Evolutionary conservation across 2,113 vertebrate genomes (phyloP), one percentile per base, ranked within the genome.

Genomic region (Cinclus cinclus): DNA sequence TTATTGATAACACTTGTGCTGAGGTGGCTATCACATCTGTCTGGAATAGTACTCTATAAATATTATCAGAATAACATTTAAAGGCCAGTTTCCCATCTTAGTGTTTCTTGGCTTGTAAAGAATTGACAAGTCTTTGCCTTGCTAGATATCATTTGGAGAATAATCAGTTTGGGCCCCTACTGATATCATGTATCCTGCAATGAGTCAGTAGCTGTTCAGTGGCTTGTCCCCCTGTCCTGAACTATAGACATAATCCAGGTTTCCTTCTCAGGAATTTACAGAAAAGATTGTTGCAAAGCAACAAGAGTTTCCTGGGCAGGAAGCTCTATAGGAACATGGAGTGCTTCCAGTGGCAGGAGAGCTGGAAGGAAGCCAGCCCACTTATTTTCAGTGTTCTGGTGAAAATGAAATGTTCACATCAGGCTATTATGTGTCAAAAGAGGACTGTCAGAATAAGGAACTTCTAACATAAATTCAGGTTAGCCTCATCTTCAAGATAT

Each of bases 41-140:
- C 74, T 2, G 2, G 37, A 84, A 69, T 33, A 64, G 78, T 19
- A 73, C 23, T 64, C 37, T 69, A 62, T 35, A 65, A 60, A 50
- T 69, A 63, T 42, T 56, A 74, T 69, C 87, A 79, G 46, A 83
- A 50, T 39, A 65, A 67, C 47, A 84, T 73, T 75, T 49, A 60
- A 91, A 87, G 49, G 80, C 64, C 82, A 70, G 23, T 79, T 95
- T 76, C 49, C 60, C 56, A 28, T 78, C 24, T 31, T 49, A 20
- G 53, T 76, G 49, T 42, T 87, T 92, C 62, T 95, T 92, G 93
- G 74, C 84, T 76, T 82, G 74, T 42, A 62, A 95, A 79, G n/a
- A 56, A 64, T 14, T 70, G 50, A 33, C 7, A n/a, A 15, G 21
- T 42, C 76, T 64, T 94, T 89, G 83, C 70, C 55, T 58, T 53